Base-by-base conservation (phyloP, 2,113 vertebrate genomes). In the Opisthocomus hoazin region DNA sequence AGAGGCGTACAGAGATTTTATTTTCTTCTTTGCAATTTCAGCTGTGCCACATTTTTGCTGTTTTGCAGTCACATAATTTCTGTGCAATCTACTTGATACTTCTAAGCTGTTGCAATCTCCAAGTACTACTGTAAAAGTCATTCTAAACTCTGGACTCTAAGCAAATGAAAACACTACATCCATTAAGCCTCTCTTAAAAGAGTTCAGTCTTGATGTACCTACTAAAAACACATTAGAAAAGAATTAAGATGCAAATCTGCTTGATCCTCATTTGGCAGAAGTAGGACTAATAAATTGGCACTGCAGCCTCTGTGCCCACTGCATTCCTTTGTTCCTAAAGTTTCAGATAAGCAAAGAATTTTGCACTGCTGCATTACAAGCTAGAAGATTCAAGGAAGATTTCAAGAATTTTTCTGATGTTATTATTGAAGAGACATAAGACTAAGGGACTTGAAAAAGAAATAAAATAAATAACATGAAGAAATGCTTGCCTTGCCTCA, bases 171-270 rank as follows among this genome's bases (percentile, higher is more conserved):
- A 45, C 22, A 48, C 64, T 70, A 69, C 23, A 71, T 64, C 53
- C 73, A 61, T 65, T 95, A 95, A 87, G 53, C n/a, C 69, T 82
- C 79, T 88, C 61, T 74, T 65, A 22, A 12, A 56, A 80, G n/a
- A 77, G 29, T 54, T 90, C 34, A 86, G 56, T 69, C 77, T 54
- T 53, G 5, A 92, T 76, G 53, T 30, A 73, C 48, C 60, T 65
- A 81, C 80, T 65, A 65, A 92, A 91, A 93, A 87, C 84, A 79
- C 45, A 95, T 82, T 84, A 94, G 75, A 61, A 79, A 93, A 7
- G 0, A 87, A 70, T 91, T 92, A 92, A 56, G 39, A 92, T 75
- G 45, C 37, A 94, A 96, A 95, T 94, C 89, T 92, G 36, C 77
- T 73, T 94, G 61, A 93, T 76, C 73, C 86, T 79, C 24, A 51